Evolutionary conservation across 2,888 invertebrate genomes (phyloP), one percentile per base, ranked within the genome.

Genomic region (Dryocosmus kuriphilus): DNA sequence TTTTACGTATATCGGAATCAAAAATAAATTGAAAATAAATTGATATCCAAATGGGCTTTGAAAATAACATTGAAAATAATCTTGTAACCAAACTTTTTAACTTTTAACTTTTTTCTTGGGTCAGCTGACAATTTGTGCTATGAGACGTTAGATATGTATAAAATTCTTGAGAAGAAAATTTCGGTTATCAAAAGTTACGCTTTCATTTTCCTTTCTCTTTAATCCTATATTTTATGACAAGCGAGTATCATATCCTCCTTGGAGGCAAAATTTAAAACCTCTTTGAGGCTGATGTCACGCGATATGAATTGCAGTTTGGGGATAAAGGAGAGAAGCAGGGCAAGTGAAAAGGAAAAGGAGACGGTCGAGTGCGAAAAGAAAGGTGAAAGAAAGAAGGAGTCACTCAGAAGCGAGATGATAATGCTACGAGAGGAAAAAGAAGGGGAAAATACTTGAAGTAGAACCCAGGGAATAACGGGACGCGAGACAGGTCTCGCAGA

Each of bases 381-480:
- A 32, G 41, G 30, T 1, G 22, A 14, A 61, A 60, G 32, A 60
- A 32, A 46, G 8, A 73, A 55, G 16, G 60, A 55, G 62, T 16
- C 51, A 55, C 35, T 24, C 35, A 16, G 27, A 19, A 32, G 41
- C 41, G 30, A 75, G 62, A 79, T 60, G 80, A 83, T 80, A 80
- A 79, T 79, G 80, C 76, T 57, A 77, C 73, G 80, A 80, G 80
- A 79, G 79, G 80, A 65, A 78, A 81, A 78, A 80, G 80, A 79
- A 80, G 78, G 81, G 81, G 82, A 82, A 81, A 80, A 79, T 77
- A 71, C 78, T 76, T 19, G 63, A 82, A 80, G 79, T 81, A 76
- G 77, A 81, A 82, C 81, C 81, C 79, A 79, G 77, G 77, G 82
- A 81, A 82, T 84, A 83, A 83, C 84, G 84, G 84, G 79, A 83